Evolutionary conservation across 2,113 vertebrate species (phyloP).

Genomic region (Danionella cerebrum): DNA sequence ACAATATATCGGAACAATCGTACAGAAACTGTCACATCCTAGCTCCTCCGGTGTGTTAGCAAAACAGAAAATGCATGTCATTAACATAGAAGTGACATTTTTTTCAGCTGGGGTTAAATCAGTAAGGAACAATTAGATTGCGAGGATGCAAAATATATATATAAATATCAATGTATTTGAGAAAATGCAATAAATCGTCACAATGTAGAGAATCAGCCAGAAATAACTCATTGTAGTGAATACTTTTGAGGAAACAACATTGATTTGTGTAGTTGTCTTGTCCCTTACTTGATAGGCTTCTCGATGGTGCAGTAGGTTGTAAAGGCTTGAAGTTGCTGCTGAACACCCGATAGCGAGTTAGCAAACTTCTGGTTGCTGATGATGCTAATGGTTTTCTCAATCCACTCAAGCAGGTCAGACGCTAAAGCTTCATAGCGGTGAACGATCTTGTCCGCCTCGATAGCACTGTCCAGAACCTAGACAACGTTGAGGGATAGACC

Average conservation of each 20-base stretch:
- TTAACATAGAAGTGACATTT: neutral
- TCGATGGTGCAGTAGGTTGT: conserved; percentile 91
- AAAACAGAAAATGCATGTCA: neutral
- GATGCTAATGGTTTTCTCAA: conserved; percentile 78
- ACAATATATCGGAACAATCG: neutral
- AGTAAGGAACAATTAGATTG: neutral
- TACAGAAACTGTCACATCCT: neutral
- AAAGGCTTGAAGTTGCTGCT: conserved; percentile 93
- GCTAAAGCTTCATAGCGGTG: conserved; percentile 79
- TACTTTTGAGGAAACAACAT: no score
- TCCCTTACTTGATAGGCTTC: conserved; percentile 85
- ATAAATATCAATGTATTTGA: no score
- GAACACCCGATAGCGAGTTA: conserved; percentile 85
- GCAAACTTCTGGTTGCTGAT: conserved; percentile 94
- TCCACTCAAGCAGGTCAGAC: conserved; percentile 83
- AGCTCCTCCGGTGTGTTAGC: neutral
- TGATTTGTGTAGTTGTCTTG: no score
- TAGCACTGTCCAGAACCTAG: conserved; percentile 85
- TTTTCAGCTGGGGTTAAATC: neutral
- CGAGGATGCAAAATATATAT: no score
- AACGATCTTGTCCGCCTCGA: conserved; percentile 79
- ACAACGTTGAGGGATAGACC: neutral
- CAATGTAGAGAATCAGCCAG: no score
- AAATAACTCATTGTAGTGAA: no score
- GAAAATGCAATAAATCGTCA: no score